Evolutionary conservation across 1,140 invertebrate genomes (phyloP).

Genomic region (Ruditapes philippinarum): DNA sequence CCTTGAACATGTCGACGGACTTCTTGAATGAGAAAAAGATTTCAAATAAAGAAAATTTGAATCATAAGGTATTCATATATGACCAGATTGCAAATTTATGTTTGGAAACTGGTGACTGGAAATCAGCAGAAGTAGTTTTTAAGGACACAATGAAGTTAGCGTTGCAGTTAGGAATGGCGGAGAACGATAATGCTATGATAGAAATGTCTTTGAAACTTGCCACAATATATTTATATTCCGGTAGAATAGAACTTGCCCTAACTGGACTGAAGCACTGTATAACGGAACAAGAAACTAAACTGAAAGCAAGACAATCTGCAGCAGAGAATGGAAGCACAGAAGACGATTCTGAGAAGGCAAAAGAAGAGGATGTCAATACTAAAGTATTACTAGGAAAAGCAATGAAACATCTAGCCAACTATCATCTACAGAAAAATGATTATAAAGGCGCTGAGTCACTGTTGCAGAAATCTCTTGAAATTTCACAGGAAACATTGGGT

Average conservation of each 20-base stretch:
- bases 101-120: constrained; percentile 91
- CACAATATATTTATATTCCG: constrained; percentile 88
- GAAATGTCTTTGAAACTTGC: constrained; percentile 91
- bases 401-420: constrained; percentile 94
- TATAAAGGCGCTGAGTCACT: constrained; percentile 90
- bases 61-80: constrained; percentile 95
- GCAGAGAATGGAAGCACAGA: neutral
- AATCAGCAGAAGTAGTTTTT: constrained; percentile 95
- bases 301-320: constrained; percentile 85
- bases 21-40: constrained; percentile 74
- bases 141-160: constrained; percentile 92
- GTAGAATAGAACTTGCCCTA: constrained; percentile 90
- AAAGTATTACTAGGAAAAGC: constrained; percentile 90
- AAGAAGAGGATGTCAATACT: constrained; percentile 89
- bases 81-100: constrained; percentile 97
- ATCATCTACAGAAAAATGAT: constrained; percentile 90
- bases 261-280: constrained; percentile 93
- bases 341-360: constrained; percentile 89
- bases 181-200: constrained; percentile 92
- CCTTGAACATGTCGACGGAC: constrained; percentile 74
- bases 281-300: constrained; percentile 89
- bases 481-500: constrained; percentile 90
- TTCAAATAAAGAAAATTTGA: constrained; percentile 76
- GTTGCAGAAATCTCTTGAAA: constrained; percentile 91
- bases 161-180: constrained; percentile 88